Evolutionary conservation across 2,888 invertebrate genomes (phyloP).

Genomic region (Acleris holmiana): DNA sequence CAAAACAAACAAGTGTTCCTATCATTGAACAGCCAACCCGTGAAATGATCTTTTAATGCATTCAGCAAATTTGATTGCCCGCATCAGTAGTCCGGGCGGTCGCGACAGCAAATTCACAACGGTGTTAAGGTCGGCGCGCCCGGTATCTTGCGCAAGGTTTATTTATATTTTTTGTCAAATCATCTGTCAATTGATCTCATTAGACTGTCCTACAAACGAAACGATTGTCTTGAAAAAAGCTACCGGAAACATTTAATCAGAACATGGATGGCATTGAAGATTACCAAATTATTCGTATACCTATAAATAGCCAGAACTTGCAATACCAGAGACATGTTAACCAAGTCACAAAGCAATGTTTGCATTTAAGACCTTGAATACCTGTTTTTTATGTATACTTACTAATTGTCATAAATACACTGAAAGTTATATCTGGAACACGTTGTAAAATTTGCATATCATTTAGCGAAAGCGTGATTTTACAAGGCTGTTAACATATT

Average conservation of each 20-base stretch:
- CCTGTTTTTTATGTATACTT: constrained; percentile 24
- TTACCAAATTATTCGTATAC: not conserved
- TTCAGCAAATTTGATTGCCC: constrained; percentile 59
- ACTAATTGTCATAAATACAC: constrained; percentile 26
- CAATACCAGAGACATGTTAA: constrained; percentile 1
- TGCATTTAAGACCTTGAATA: constrained; percentile 17
- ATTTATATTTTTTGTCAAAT: constrained; percentile 47
- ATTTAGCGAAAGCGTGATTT: constrained; percentile 68
- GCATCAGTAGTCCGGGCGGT: constrained; percentile 68
- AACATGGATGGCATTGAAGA: not conserved
- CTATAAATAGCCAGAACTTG: constrained; percentile 7
- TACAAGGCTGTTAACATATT: constrained; percentile 57
- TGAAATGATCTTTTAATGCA: constrained; percentile 27
- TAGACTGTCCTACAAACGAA: not conserved
- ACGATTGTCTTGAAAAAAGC: not conserved
- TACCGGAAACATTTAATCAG: not conserved
- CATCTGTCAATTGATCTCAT: constrained; percentile 9
- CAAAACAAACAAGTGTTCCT: not conserved
- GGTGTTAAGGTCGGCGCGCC: constrained; percentile 69
- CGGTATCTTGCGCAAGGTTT: constrained; percentile 58
- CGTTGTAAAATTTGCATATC: constrained; percentile 53
- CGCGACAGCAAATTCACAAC: constrained; percentile 62
- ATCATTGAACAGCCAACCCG: constrained; percentile 24
- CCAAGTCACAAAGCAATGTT: constrained; percentile 9
- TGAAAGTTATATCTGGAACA: constrained; percentile 33